Evolutionary conservation across 2,797 vertebrate genomes (phyloP).

Genomic region (Anas bernieri): DNA sequence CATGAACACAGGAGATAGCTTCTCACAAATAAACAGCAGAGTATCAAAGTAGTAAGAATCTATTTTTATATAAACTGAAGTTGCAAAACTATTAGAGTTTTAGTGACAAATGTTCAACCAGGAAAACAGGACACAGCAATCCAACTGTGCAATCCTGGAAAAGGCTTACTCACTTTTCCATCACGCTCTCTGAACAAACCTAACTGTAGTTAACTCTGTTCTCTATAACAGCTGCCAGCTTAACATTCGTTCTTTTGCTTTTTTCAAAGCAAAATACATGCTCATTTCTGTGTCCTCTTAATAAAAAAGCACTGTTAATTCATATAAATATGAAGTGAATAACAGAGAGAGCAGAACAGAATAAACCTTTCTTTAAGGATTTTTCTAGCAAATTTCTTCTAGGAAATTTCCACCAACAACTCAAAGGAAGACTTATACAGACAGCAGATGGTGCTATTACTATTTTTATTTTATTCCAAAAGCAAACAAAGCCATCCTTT

Average conservation of each 20-base stretch:
- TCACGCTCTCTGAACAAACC: not conserved
- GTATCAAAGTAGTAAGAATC: not conserved
- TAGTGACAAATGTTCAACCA: not conserved
- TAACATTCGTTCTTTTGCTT: not conserved
- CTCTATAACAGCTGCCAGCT: not conserved
- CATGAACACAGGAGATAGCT: not conserved
- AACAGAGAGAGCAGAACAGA: not conserved
- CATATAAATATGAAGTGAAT: not conserved
- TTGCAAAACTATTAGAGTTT: not conserved
- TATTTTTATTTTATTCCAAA: not conserved
- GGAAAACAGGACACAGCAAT: not conserved
- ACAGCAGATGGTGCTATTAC: slow-evolving; percentile 50
- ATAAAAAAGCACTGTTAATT: not conserved
- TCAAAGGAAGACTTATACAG: not conserved
- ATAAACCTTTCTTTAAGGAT: not conserved
- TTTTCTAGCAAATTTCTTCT: not conserved
- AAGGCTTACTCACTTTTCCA: not conserved
- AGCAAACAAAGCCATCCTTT: not conserved
- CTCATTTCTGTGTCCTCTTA: not conserved
- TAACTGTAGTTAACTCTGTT: not conserved
- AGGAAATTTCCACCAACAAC: not conserved
- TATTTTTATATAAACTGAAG: not conserved
- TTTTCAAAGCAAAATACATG: not conserved
- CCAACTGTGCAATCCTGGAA: not conserved
- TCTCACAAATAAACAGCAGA: not conserved